Evolutionary conservation across 23 tunicate species (phyloP).

Genomic region (Trididemnum nubilum): DNA sequence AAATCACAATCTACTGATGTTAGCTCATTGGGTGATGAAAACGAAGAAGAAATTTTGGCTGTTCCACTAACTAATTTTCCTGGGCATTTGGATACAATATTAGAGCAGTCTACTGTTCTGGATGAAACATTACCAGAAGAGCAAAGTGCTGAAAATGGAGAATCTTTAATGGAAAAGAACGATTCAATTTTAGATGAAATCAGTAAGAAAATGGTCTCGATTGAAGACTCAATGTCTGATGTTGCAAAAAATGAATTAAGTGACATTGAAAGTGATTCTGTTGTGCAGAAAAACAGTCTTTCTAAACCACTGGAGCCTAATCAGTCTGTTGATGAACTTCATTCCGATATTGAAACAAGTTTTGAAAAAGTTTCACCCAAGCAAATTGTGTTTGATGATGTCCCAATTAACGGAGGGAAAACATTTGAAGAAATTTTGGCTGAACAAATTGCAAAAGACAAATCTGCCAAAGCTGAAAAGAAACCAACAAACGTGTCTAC

Average conservation of each 20-base stretch:
- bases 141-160: background rate
- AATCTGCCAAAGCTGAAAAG: background rate
- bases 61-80: slow-evolving; percentile 25
- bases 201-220: background rate
- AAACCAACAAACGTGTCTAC: slow-evolving; percentile 23
- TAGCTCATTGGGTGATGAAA: background rate
- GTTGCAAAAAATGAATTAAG: background rate
- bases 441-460: slow-evolving; percentile 54
- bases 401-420: slow-evolving; percentile 66
- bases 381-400: slow-evolving; percentile 58
- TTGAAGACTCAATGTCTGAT: background rate
- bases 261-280: background rate
- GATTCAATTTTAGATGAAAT: background rate
- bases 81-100: slow-evolving; percentile 22
- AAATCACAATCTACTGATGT: slow-evolving; percentile 51
- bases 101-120: slow-evolving; percentile 20
- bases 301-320: background rate
- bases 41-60: slow-evolving; percentile 52
- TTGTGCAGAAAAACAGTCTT: background rate
- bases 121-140: background rate
- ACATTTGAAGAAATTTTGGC: slow-evolving; percentile 84
- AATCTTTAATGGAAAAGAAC: background rate
- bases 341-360: slow-evolving; percentile 28
- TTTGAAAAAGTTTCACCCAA: slow-evolving; percentile 32
- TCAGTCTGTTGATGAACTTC: background rate